phyloP scores from a whole-genome alignment of 1,140 invertebrate genomes.

The Drosophila hydei region DNA sequence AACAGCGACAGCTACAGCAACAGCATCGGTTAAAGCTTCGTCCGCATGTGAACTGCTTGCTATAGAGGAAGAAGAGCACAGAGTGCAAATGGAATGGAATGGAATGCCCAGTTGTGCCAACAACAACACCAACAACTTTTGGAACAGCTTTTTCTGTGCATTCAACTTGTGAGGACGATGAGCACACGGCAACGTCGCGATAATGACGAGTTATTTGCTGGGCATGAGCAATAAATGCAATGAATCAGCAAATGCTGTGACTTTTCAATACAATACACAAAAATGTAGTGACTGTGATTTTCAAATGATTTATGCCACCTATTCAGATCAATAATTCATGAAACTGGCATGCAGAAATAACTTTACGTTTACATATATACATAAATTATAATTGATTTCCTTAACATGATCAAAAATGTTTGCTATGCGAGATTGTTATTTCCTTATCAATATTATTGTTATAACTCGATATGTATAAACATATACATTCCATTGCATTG shows the following conservation, averaged over 20 bases:
- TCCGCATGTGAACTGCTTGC: slow-evolving; percentile 17
- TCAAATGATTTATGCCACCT: slow-evolving; percentile 9
- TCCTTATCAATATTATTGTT: slow-evolving; percentile 5
- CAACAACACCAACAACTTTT: slow-evolving; percentile 53
- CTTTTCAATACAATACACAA: slow-evolving; percentile 2
- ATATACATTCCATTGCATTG: not conserved
- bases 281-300: slow-evolving; percentile 18
- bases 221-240: slow-evolving; percentile 35
- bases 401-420: not conserved
- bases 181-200: slow-evolving; percentile 59
- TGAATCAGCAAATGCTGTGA: slow-evolving; percentile 33
- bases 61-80: slow-evolving; percentile 21
- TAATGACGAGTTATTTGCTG: slow-evolving; percentile 60
- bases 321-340: slow-evolving; percentile 1
- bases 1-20: slow-evolving; percentile 10
- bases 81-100: slow-evolving; percentile 41
- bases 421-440: not conserved
- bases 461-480: not conserved
- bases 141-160: slow-evolving; percentile 67
- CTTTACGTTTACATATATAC: not conserved
- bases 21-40: slow-evolving; percentile 41
- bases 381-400: not conserved
- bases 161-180: slow-evolving; percentile 33
- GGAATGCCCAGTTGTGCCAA: slow-evolving; percentile 38
- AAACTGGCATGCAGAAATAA: not conserved